phyloP scores from a whole-genome alignment of 2,113 vertebrate genomes.

The Nyctibius bracteatus region DNA sequence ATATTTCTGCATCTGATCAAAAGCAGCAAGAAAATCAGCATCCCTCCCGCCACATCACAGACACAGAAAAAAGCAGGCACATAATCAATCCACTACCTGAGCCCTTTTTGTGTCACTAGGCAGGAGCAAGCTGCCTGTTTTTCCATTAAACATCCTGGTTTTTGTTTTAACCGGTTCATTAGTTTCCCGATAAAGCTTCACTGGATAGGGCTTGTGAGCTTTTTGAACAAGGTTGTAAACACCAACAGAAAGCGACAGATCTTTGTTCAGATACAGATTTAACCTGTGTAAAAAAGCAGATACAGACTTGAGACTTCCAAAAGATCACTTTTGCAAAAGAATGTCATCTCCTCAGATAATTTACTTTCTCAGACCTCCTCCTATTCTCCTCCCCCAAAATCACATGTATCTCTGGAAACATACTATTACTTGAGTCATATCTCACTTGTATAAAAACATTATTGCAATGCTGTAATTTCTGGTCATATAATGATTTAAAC shows the following conservation, averaged over 20 bases:
- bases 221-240: constrained; percentile 80
- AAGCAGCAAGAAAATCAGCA: background rate
- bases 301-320: background rate
- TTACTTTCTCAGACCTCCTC: background rate
- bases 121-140: constrained; percentile 92
- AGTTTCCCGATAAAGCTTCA: constrained; percentile 88
- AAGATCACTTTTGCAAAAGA: background rate
- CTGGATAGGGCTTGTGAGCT: constrained; percentile 75
- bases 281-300: constrained; percentile 72
- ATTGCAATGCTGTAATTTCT: background rate
- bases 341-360: background rate
- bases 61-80: background rate
- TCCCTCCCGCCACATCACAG: background rate
- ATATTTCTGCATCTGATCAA: background rate
- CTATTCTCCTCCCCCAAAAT: background rate
- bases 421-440: background rate
- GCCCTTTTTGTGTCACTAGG: constrained; percentile 91
- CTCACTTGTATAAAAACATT: background rate
- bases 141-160: constrained; percentile 86
- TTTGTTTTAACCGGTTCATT: constrained; percentile 91
- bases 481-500: background rate
- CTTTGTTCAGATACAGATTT: constrained; percentile 81
- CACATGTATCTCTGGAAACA: background rate
- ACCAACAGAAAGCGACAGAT: constrained; percentile 80
- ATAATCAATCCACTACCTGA: constrained; percentile 74